Evolutionary conservation across 2,888 invertebrate genomes (phyloP).

Genomic region (Athalia cordata): DNA sequence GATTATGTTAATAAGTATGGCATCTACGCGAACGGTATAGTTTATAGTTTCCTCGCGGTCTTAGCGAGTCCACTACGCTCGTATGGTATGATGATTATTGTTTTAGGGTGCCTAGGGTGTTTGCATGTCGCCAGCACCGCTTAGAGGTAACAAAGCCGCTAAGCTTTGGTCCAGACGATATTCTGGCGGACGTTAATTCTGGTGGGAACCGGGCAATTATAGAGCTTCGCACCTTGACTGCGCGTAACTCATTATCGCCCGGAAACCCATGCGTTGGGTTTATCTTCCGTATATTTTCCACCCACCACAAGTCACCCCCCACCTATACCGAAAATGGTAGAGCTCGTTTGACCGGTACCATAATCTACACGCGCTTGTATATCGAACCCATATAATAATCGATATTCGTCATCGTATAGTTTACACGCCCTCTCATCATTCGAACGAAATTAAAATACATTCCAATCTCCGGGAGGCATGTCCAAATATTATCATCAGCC

Average conservation of each 20-base stretch:
- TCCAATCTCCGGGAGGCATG: conserved; percentile 14
- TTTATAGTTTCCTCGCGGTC: too few species aligned
- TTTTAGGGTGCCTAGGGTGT: conserved; percentile 10
- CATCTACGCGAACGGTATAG: too few species aligned
- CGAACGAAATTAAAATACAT: conserved; percentile 11
- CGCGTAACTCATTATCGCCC: conserved; percentile 34
- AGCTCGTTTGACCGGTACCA: neutral
- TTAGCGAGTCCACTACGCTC: neutral
- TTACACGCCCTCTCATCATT: conserved; percentile 4
- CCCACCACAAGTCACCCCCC: neutral
- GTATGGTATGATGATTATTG: conserved; percentile 17
- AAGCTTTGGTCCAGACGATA: conserved; percentile 17
- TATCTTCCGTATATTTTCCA: conserved; percentile 22
- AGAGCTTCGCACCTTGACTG: conserved; percentile 20
- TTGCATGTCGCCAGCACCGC: conserved; percentile 22
- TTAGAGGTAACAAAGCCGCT: neutral
- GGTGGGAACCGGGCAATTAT: conserved; percentile 24
- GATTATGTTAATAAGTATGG: too few species aligned
- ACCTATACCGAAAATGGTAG: neutral
- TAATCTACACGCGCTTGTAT: too few species aligned
- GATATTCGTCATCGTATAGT: neutral
- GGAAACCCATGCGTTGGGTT: conserved; percentile 17
- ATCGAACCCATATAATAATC: neutral
- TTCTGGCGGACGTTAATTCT: neutral
- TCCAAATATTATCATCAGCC: conserved; percentile 25